Conservation (phyloP, 2,113 vertebrate genomes). For the Myotis lucifugus region DNA sequence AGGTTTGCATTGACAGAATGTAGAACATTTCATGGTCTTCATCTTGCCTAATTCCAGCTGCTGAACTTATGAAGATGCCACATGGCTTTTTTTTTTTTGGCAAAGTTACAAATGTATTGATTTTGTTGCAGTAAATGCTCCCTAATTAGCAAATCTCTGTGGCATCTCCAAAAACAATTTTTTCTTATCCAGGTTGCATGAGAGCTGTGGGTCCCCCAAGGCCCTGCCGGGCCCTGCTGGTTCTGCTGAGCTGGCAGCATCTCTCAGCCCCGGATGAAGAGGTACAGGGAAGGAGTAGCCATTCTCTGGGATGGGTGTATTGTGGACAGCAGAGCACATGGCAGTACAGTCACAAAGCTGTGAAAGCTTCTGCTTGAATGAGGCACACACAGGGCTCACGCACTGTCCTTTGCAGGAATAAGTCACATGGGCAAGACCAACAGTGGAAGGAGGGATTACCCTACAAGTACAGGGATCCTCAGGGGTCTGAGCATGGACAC, state of each 20-base stretch:
- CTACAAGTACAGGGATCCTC: too few relatives aligned
- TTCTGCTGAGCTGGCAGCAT: background rate
- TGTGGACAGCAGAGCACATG: background rate
- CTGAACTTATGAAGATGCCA: too few relatives aligned
- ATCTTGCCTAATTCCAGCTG: too few relatives aligned
- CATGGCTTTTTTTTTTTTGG: too few relatives aligned
- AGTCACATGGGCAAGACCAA: background rate
- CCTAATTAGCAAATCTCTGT: background rate
- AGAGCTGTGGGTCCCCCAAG: background rate
- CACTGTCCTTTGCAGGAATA: background rate
- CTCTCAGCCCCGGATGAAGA: background rate
- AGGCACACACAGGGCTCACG: background rate
- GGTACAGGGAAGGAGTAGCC: background rate
- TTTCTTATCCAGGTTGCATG: background rate
- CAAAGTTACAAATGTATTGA: background rate
- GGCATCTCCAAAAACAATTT: background rate
- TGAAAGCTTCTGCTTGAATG: background rate
- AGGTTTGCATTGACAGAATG: background rate
- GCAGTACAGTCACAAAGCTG: background rate
- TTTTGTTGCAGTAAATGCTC: background rate
- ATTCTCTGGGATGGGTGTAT: background rate
- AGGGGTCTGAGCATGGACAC: background rate
- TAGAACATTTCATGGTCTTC: too few relatives aligned
- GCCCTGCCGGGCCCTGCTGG: background rate
- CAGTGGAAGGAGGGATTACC: background rate